These are phyloP conservation scores for Tenebrio molitor DNA, from an alignment of 1,140 invertebrate species.

Conservation along the genomic window DNA sequence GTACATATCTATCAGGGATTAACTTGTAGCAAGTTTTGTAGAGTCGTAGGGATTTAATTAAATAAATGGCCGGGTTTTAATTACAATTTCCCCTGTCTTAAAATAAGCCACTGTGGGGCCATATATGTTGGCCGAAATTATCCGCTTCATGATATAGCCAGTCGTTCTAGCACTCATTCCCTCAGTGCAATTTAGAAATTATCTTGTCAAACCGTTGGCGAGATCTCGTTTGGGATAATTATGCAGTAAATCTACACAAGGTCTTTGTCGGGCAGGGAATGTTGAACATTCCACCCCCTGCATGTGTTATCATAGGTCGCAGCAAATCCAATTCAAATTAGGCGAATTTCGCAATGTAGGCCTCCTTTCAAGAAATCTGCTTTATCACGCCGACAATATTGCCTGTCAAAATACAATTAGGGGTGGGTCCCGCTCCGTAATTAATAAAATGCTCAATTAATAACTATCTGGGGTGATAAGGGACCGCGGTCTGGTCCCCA, in stretches of 20 bases:
- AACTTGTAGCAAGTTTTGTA: too few relatives aligned
- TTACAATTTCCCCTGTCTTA: too few relatives aligned
- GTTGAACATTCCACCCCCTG: neutral
- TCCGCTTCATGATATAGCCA: neutral
- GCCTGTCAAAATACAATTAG: neutral
- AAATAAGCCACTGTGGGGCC: too few relatives aligned
- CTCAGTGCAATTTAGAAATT: conserved; percentile 5
- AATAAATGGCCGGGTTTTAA: too few relatives aligned
- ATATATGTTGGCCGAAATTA: neutral
- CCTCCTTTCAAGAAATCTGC: neutral
- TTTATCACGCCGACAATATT: neutral
- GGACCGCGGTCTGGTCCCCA: neutral
- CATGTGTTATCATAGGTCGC: neutral
- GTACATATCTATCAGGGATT: too few relatives aligned
- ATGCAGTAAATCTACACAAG: neutral
- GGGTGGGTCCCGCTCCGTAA: neutral
- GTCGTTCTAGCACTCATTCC: neutral
- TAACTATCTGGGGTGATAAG: neutral
- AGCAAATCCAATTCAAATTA: neutral
- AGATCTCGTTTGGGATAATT: neutral
- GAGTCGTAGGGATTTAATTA: too few relatives aligned
- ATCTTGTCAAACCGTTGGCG: neutral
- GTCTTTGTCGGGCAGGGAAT: neutral
- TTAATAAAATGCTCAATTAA: neutral
- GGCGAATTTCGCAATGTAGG: neutral